Conservation (phyloP, 2,113 vertebrate species). For the Esox niger region DNA sequence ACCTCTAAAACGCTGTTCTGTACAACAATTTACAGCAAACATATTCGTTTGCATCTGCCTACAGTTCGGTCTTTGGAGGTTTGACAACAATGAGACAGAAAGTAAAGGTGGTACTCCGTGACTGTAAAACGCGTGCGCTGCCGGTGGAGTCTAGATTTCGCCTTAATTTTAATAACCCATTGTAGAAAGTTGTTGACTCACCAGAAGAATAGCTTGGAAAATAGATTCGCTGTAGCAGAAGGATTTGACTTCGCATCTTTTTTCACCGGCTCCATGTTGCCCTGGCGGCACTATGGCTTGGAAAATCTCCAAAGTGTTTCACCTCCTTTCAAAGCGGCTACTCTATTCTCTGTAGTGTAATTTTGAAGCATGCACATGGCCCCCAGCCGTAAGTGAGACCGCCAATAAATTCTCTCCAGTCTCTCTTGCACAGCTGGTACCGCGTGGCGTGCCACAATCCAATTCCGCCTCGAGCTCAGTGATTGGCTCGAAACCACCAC, state of each 20-base stretch:
- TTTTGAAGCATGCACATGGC: conserved; percentile 17
- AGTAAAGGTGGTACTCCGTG: no score
- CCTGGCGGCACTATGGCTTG: neutral
- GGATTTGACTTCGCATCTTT: conserved; percentile 67
- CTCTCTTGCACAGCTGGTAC: no score
- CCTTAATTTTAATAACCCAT: neutral
- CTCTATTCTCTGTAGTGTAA: conserved; percentile 7
- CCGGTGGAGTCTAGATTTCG: no score
- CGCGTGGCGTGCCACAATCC: no score
- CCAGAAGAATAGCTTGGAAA: conserved; percentile 76
- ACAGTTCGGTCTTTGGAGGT: no score
- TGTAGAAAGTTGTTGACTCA: conserved; percentile 46
- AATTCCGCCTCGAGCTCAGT: no score
- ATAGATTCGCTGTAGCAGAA: conserved; percentile 56
- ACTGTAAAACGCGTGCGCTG: no score
- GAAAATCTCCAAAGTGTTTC: neutral
- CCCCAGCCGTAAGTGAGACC: neutral
- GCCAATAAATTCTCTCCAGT: neutral
- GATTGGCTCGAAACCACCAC: no score
- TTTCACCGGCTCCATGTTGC: conserved; percentile 57
- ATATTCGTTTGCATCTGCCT: no score
- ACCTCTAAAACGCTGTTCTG: no score
- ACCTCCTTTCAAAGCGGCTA: neutral
- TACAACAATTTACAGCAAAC: no score
- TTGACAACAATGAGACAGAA: no score